Evolutionary conservation across 2,797 vertebrate genomes (phyloP).

Genomic region (Lepus oiostolus): DNA sequence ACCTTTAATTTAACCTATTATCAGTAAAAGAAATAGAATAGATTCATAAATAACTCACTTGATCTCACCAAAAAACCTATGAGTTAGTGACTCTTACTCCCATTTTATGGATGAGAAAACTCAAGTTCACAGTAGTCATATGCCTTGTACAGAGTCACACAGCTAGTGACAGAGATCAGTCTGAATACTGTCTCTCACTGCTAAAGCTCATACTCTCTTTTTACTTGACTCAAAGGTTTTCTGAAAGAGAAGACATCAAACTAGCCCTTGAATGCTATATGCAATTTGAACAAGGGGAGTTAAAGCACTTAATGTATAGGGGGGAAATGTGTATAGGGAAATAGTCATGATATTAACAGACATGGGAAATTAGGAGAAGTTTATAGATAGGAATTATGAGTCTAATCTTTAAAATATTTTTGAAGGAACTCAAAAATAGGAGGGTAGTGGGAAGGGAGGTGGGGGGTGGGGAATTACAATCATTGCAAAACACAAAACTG

Average conservation of each 20-base stretch:
- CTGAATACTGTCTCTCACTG: neutral
- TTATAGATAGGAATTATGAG: conserved; percentile 28
- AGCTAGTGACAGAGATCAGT: neutral
- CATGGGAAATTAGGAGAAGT: conserved; percentile 20
- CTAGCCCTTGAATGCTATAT: neutral
- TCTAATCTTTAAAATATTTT: neutral
- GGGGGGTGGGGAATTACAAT: neutral
- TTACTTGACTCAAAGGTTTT: neutral
- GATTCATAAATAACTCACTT: neutral
- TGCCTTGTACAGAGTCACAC: neutral
- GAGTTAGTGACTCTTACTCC: neutral
- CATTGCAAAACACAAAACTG: neutral
- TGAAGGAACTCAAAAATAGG: conserved; percentile 25
- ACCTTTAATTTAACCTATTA: neutral
- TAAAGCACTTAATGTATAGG: neutral
- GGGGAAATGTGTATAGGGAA: neutral
- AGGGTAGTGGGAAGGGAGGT: neutral
- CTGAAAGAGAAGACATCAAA: neutral
- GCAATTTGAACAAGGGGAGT: neutral
- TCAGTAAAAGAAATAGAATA: conserved; percentile 5
- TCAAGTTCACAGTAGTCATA: neutral
- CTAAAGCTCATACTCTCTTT: neutral
- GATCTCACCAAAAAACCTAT: neutral
- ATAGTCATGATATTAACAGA: neutral
- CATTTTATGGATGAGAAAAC: neutral